phyloP scores from a whole-genome alignment of 2,797 vertebrate species.

The Pachyuromys duprasi region DNA sequence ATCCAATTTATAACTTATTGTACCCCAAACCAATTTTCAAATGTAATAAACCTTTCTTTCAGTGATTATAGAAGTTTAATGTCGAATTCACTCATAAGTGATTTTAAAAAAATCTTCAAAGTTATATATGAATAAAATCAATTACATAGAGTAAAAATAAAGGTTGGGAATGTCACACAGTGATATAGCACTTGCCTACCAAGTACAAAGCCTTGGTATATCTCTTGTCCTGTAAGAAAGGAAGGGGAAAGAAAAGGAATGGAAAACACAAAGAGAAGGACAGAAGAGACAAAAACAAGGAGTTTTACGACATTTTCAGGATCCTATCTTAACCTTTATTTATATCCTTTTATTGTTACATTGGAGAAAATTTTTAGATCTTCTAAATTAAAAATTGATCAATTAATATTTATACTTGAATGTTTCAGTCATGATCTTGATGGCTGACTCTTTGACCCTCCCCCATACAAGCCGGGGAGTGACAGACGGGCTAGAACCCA shows the following conservation, averaged over 20 bases:
- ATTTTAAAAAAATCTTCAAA: background rate
- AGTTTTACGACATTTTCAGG: background rate
- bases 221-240: too few species aligned
- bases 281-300: background rate
- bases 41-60: slow-evolving; percentile 18
- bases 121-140: slow-evolving; percentile 22
- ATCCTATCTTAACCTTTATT: background rate
- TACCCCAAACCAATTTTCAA: slow-evolving; percentile 26
- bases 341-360: slow-evolving; percentile 34
- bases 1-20: slow-evolving; percentile 26
- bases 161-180: background rate
- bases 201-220: background rate
- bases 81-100: slow-evolving; percentile 25
- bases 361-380: background rate
- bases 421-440: too few species aligned
- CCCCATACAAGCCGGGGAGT: too few species aligned
- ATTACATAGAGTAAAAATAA: slow-evolving; percentile 21
- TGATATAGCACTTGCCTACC: background rate
- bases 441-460: too few species aligned
- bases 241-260: background rate
- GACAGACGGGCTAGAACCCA: too few species aligned
- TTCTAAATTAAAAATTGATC: background rate
- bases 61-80: slow-evolving; percentile 58
- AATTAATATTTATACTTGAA: slow-evolving; percentile 27
- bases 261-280: background rate